phyloP scores from a whole-genome alignment of 1,140 invertebrate species.

The Caenorhabditis brenneri region DNA sequence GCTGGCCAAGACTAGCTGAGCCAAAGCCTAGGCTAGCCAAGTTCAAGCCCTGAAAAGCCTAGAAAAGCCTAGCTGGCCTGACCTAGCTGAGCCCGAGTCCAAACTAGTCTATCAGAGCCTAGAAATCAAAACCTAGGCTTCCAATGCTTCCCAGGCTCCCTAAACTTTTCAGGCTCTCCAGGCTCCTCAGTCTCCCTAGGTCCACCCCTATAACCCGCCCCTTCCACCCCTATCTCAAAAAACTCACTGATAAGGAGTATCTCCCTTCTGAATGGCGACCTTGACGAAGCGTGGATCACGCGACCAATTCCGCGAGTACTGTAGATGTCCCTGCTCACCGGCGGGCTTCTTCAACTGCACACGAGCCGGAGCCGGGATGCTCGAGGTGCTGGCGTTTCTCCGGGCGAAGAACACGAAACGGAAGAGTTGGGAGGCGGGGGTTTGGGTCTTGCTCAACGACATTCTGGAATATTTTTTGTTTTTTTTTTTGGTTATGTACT shows the following conservation, averaged over 20 bases:
- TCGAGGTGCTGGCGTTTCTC: constrained; percentile 22
- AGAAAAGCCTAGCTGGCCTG: no score
- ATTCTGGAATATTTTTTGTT: neutral
- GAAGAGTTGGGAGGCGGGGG: neutral
- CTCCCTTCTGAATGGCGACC: constrained; percentile 28
- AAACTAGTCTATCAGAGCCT: no score
- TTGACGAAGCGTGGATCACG: constrained; percentile 39
- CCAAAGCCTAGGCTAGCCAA: no score
- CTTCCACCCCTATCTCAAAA: neutral
- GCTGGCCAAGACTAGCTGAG: no score
- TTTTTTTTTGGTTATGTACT: no score
- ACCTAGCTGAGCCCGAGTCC: no score
- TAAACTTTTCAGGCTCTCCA: no score
- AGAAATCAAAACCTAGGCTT: no score
- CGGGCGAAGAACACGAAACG: constrained; percentile 32
- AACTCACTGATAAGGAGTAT: constrained; percentile 24
- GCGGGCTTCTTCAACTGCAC: neutral
- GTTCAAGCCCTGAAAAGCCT: no score
- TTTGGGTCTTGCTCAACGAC: constrained; percentile 12
- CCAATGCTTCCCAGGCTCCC: no score
- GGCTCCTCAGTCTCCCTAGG: no score
- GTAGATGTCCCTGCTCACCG: constrained; percentile 24
- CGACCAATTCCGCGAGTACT: constrained; percentile 43
- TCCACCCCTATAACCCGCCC: no score
- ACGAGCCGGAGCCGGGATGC: neutral